Base-by-base conservation (phyloP, 2,888 invertebrate genomes). In the Epinotia demarniana region DNA sequence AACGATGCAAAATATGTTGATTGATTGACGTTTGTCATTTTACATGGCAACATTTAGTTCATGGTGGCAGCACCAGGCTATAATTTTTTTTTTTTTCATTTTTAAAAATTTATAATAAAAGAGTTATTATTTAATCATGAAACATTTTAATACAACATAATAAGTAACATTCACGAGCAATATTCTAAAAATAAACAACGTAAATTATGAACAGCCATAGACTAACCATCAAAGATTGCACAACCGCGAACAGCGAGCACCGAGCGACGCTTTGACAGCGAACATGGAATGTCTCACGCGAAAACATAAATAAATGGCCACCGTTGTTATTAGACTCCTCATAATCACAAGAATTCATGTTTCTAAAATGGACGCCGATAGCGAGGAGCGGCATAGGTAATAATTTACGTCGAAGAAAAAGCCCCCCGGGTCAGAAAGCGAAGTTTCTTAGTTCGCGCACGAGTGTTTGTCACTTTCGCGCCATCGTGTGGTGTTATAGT, bases 291-390 rank as follows among this genome's bases (percentile, higher is more conserved):
- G 88, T 91, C 87, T 90, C 90, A 85, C 81, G 81, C 81, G 77
- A 91, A 93, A 93, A 92, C 91, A 85, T 90, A 92, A 93, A 93
- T 94, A 94, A 93, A 94, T 94, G 94, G 94, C 90, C 93, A 93
- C 93, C 91, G 89, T 93, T 91, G 84, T 86, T 88, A 84, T 91
- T 92, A 92, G 92, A 92, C 91, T 90, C 87, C 89, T 92, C 88
- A 87, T 92, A 87, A 86, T 90, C 88, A 81, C 81, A 85, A 84
- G 82, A 88, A 85, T 89, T 84, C 85, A 87, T 91, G 88, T 89
- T 89, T 90, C 82, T 92, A 91, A 92, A 90, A 94, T 94, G 94
- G 94, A 93, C 89, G 93, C 90, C 88, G 89, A 89, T 81, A 85
- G 80, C 80, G 82, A 83, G 80, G 85, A 85, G 77, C 86, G 84